Conservation (phyloP, 2,113 vertebrate genomes). For the Grallaria varia region DNA sequence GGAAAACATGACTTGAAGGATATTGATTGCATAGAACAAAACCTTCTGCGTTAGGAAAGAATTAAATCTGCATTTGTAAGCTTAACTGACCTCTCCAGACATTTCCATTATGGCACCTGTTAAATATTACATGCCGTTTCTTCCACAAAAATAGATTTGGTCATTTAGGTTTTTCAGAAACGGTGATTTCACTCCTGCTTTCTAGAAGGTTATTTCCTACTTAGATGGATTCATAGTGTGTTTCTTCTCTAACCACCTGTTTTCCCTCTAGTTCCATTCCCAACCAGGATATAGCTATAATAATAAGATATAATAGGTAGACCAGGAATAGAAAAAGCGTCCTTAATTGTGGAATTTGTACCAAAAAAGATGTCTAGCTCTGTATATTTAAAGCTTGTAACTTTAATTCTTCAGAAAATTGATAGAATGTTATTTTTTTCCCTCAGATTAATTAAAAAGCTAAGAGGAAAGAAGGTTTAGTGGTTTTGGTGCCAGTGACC, state of each 20-base stretch:
- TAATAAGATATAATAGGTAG: not conserved
- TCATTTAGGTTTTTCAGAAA: not conserved
- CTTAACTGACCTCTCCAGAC: not conserved
- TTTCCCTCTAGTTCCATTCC: not conserved
- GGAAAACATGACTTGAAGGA: not conserved
- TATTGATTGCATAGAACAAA: not conserved
- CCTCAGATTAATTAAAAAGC: not conserved
- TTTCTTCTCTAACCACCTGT: not conserved
- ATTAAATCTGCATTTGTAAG: not conserved
- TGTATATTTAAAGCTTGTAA: not conserved
- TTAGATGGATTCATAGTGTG: not conserved
- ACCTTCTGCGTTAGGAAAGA: not conserved
- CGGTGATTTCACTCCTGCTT: not conserved
- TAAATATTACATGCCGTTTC: not conserved
- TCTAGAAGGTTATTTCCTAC: not conserved
- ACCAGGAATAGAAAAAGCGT: not conserved
- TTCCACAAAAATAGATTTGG: not conserved
- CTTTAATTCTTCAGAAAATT: not conserved
- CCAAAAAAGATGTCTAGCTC: not conserved
- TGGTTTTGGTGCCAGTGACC: not conserved
- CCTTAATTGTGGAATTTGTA: not conserved
- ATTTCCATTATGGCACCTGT: not conserved
- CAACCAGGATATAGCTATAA: not conserved
- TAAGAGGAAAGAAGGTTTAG: not conserved
- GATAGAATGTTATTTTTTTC: not conserved